Percentiles rank a stretch among this genome's conserved stretches.
phyloP scores from a whole-genome alignment of 2,797 vertebrate genomes.

The Orientallactaga sibirica region DNA sequence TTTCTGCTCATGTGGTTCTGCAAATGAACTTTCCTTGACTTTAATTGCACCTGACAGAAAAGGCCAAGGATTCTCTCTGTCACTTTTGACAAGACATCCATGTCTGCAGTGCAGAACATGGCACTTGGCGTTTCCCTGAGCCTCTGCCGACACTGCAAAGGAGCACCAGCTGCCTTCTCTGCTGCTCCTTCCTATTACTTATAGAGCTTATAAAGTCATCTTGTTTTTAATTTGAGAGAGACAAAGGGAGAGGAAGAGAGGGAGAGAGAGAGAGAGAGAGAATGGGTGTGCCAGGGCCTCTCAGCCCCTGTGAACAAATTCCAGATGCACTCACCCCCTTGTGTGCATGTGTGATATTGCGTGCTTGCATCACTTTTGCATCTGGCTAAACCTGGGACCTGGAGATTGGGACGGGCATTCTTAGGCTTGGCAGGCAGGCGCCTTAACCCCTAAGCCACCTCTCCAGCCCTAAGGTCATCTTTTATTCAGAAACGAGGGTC shows the following conservation, averaged over 20 bases:
- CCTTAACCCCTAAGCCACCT: no score
- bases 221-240: not conserved
- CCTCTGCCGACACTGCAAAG: not conserved
- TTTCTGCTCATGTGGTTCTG: not conserved
- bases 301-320: no score
- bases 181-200: not conserved
- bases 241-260: no score
- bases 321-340: no score
- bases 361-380: no score
- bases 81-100: not conserved
- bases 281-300: no score
- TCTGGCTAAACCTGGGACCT: no score
- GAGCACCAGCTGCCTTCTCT: not conserved
- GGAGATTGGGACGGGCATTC: no score
- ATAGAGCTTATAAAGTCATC: not conserved
- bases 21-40: not conserved
- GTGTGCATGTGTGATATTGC: no score
- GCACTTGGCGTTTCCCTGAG: accelerated
- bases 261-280: no score
- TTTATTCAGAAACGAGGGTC: not conserved
- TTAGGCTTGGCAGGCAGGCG: no score
- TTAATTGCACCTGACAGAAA: not conserved
- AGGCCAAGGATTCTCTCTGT: not conserved
- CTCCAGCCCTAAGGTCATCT: not conserved
- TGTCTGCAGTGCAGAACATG: not conserved